Base-by-base conservation (phyloP, 1,140 invertebrate genomes). In the Sitobion miscanthi region DNA sequence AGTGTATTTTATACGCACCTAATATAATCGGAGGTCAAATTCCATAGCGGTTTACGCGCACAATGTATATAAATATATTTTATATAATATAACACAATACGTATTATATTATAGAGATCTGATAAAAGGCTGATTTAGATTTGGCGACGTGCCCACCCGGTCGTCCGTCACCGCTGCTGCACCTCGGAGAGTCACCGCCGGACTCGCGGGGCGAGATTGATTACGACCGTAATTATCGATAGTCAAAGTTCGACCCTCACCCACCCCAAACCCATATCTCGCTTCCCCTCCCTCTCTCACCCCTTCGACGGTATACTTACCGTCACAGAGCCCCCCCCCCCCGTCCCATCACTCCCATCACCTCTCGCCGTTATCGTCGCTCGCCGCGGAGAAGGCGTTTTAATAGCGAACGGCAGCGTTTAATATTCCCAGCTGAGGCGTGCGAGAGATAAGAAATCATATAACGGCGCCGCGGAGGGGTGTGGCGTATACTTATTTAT, bases 391-490 rank as follows among this genome's bases (percentile, higher is more conserved):
- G n/a, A 21, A 54, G 49, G 88, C 52, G 88, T 89, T 89, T 54
- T 49, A 88, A n/a, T 77, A 38, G 45, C 49, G 49, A 54, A 89
- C 49, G 35, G 21, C 35, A 57, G n/a, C 49, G 49, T 89, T 57
- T 54, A 89, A 54, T 89, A 89, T 89, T 52, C 47, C 35, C 86
- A 47, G n/a, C 89, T 30, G 38, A 62, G 89, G 89, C 89, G 89
- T 69, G 57, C 89, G 42, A 90, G 54, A 90, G 89, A 90, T 90
- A 90, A 90, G 89, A 90, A 62, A 90, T 90, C 89, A 45, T 47
- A 90, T 45, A 25, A 57, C 45, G 38, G 14, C 3, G 30, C 14
- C 88, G 30, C 35, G 57, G 83, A 85, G 83, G 38, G 83, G 35
- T 42, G 5, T 83, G 35, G 35, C 35, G 20, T 83, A 23, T 42